phyloP scores from a whole-genome alignment of 2,113 vertebrate genomes.

The Rattus rattus region DNA sequence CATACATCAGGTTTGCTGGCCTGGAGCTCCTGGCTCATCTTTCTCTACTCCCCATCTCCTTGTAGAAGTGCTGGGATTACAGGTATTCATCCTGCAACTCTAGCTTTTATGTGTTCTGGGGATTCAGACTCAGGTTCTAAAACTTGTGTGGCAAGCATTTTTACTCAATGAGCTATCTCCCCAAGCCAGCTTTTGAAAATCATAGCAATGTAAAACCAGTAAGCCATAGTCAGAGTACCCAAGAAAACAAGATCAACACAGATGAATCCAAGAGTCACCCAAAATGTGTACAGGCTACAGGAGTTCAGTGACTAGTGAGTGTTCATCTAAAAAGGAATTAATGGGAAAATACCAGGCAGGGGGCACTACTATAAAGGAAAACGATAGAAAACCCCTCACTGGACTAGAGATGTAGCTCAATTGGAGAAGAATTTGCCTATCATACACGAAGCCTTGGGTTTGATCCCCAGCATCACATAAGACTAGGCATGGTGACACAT shows the following conservation, averaged over 20 bases:
- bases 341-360: not conserved
- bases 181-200: not conserved
- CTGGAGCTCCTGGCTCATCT: not conserved
- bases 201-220: not conserved
- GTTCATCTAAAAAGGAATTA: not conserved
- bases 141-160: not conserved
- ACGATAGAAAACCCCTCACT: not conserved
- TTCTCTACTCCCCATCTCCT: not conserved
- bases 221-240: not conserved
- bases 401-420: not conserved
- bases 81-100: not conserved
- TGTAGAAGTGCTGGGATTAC: not conserved
- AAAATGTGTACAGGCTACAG: not conserved
- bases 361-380: not conserved
- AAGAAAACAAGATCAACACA: not conserved
- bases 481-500: not conserved
- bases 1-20: too few species aligned
- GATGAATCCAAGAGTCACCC: not conserved
- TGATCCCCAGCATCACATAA: not conserved
- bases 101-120: not conserved
- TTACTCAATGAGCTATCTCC: not conserved
- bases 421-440: not conserved
- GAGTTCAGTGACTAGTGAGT: fast-evolving
- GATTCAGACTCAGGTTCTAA: not conserved
- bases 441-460: not conserved